Base-by-base conservation (phyloP, 2,797 vertebrate species). In the Crax fasciolata region DNA sequence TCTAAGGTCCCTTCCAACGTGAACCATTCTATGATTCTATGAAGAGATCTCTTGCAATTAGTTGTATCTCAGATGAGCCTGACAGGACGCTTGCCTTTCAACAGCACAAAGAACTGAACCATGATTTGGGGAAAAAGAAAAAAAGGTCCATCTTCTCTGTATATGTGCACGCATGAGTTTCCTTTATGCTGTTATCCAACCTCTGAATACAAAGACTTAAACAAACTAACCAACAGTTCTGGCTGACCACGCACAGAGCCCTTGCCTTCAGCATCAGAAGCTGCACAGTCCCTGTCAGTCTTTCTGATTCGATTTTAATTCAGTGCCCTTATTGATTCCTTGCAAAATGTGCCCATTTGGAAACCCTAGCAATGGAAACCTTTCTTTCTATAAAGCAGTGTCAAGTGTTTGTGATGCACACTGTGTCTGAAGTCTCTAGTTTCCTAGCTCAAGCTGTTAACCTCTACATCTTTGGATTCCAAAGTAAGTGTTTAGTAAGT, bases 281-380 rank as follows among this genome's bases (percentile, higher is more conserved):
- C 66, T 81, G 35, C 76, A 46, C 46, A 30, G 72, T 43, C 18
- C 51, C n/a, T 1, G 0, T 51, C 51, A 35, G 46, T 78, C 28
- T 66, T 91, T 66, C 76, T 66, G 62, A 76, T 94, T 48, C 59
- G 81, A 84, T 79, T 95, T 87, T 77, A 55, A 89, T 83, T 90
- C 57, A 30, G 46, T 75, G 58, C 54, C n/a, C 59, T 80, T 86
- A 93, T 54, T 58, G 87, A 94, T 88, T 81, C 23, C 46, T 81
- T 2, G 4, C 51, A 62, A 77, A 79, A 66, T 78, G 44, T 74
- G 72, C 49, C 58, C 58, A 28, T 86, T 89, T 76, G 79, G 85
- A 94, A 93, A 86, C 58, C 0, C 1, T 75, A 73, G 79, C 81
- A 85, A 92, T 68, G 38, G 61, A 82, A 87, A 54, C 52, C 52